Conservation (phyloP, 2,888 invertebrate genomes). For the Drosophila stalkeri region DNA sequence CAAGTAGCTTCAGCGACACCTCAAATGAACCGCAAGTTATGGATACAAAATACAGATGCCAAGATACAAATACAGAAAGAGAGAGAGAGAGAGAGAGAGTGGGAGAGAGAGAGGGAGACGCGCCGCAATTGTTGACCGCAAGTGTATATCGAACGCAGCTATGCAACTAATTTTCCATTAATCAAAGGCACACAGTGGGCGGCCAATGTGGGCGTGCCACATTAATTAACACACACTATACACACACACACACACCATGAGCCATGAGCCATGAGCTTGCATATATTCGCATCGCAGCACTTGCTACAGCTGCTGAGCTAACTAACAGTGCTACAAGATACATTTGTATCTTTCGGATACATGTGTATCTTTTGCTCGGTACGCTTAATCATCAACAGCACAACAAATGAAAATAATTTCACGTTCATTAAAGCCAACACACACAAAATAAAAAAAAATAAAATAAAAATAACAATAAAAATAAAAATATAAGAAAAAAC, state of each 20-base stretch:
- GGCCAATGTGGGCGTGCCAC: constrained; percentile 51
- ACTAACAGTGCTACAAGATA: constrained; percentile 32
- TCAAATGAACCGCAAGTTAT: constrained; percentile 57
- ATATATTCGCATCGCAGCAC: constrained; percentile 51
- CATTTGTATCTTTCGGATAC: constrained; percentile 51
- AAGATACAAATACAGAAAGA: constrained; percentile 7
- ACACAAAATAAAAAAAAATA: neutral
- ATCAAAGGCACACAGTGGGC: constrained; percentile 44
- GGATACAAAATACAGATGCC: constrained; percentile 14
- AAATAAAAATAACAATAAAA: too few relatives aligned
- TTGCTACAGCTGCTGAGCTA: constrained; percentile 25
- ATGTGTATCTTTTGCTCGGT: constrained; percentile 23
- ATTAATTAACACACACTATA: constrained; percentile 65
- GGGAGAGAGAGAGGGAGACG: too few relatives aligned
- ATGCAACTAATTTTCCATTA: constrained; percentile 58
- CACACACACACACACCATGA: constrained; percentile 46
- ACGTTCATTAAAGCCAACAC: constrained; percentile 63
- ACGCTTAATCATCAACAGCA: constrained; percentile 45
- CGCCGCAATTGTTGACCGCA: constrained; percentile 40
- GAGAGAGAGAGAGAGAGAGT: too few relatives aligned
- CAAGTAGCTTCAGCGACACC: constrained; percentile 44
- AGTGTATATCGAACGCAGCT: constrained; percentile 44
- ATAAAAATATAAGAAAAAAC: too few relatives aligned
- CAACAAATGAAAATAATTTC: constrained; percentile 67
- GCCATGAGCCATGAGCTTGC: constrained; percentile 75